Conservation (phyloP, 2,113 vertebrate species). For the Oryzias melastigma region DNA sequence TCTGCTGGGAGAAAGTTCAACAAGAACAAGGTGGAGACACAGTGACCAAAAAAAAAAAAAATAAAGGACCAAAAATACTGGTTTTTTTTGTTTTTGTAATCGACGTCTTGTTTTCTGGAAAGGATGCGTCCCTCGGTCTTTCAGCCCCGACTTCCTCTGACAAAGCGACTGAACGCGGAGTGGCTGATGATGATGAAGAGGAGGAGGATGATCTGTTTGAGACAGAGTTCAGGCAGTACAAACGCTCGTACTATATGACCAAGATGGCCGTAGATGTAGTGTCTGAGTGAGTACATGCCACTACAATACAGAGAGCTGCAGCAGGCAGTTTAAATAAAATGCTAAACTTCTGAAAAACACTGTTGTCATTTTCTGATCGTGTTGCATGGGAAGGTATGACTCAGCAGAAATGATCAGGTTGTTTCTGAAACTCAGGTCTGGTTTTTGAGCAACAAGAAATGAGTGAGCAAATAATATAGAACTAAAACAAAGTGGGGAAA, state of each 20-base stretch:
- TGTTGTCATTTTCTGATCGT: too few species aligned
- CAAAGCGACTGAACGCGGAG: constrained; percentile 64
- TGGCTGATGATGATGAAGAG: constrained; percentile 77
- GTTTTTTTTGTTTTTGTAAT: not conserved
- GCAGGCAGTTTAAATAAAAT: too few species aligned
- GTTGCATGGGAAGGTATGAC: too few species aligned
- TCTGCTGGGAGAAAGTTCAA: constrained; percentile 77
- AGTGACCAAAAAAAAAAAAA: not conserved
- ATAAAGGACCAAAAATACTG: too few species aligned
- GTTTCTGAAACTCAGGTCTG: too few species aligned
- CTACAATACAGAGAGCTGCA: not conserved
- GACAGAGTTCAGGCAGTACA: constrained; percentile 96
- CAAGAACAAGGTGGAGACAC: constrained; percentile 76
- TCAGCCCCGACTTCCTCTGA: constrained; percentile 71
- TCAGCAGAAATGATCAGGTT: too few species aligned
- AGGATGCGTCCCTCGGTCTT: constrained; percentile 80
- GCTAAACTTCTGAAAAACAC: too few species aligned
- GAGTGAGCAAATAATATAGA: too few species aligned
- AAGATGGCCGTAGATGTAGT: constrained; percentile 97
- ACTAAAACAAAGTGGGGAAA: too few species aligned
- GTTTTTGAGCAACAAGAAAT: too few species aligned
- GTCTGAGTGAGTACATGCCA: constrained; percentile 85
- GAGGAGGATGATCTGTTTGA: constrained; percentile 98
- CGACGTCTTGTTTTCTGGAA: not conserved
- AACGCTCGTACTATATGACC: constrained; percentile 96